phyloP scores from a whole-genome alignment of 2,888 invertebrate genomes.

The Macrosiphum euphorbiae region DNA sequence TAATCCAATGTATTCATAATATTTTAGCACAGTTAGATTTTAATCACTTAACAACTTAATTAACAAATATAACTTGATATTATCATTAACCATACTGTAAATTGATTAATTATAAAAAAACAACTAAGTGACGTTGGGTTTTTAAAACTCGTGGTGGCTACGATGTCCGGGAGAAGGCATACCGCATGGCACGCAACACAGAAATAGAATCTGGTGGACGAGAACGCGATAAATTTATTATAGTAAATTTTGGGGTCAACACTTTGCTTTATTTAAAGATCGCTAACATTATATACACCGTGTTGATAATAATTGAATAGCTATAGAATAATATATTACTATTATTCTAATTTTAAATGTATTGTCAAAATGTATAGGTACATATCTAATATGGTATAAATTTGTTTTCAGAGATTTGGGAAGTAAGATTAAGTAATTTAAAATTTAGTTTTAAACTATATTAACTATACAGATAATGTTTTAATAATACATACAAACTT shows the following conservation, averaged over 20 bases:
- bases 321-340: neutral
- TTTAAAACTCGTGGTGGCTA: constrained; percentile 38
- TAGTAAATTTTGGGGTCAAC: constrained; percentile 64
- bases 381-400: neutral
- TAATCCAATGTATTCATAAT: constrained; percentile 21
- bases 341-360: neutral
- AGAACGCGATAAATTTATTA: constrained; percentile 64
- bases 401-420: neutral
- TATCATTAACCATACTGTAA: constrained; percentile 5
- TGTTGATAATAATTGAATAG: constrained; percentile 33
- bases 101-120: constrained; percentile 41
- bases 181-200: constrained; percentile 57
- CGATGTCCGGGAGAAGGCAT: constrained; percentile 59
- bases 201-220: constrained; percentile 62
- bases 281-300: constrained; percentile 57
- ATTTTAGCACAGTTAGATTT: neutral
- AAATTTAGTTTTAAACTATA: neutral
- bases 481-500: neutral
- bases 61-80: neutral
- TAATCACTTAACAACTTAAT: neutral
- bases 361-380: neutral
- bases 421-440: neutral
- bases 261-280: constrained; percentile 61
- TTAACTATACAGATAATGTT: neutral
- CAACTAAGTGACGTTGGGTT: constrained; percentile 23